Conservation (phyloP, 2,113 vertebrate species). For the Laticauda colubrina region DNA sequence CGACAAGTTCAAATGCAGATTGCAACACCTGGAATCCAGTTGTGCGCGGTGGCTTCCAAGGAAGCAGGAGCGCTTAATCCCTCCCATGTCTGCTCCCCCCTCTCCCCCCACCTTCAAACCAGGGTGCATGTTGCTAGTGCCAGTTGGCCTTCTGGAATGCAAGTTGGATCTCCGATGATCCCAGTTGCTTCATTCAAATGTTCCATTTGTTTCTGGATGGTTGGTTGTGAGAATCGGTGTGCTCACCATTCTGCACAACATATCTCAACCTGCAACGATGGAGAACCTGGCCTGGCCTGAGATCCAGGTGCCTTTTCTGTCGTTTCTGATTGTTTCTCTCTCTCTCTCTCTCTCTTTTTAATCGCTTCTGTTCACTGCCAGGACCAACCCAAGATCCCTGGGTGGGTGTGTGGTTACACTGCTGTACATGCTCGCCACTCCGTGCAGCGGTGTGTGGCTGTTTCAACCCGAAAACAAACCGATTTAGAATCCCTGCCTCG, state of each 20-base stretch:
- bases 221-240: constrained; percentile 74
- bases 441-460: constrained; percentile 67
- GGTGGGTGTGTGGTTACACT: not conserved
- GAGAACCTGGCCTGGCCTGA: constrained; percentile 66
- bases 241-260: constrained; percentile 65
- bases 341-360: constrained; percentile 56
- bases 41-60: not conserved
- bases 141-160: constrained; percentile 57
- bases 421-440: constrained; percentile 66
- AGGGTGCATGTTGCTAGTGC: constrained; percentile 43
- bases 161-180: constrained; percentile 63
- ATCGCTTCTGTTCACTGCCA: constrained; percentile 82
- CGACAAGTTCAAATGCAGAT: constrained; percentile 26
- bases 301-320: constrained; percentile 84
- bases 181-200: constrained; percentile 66
- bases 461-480: constrained; percentile 42
- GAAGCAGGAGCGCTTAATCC: not conserved
- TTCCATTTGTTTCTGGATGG: constrained; percentile 57
- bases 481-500: not conserved
- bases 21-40: not conserved
- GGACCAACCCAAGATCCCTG: constrained; percentile 69
- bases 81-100: constrained; percentile 10
- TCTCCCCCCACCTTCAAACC: not conserved
- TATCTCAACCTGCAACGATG: constrained; percentile 61
- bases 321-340: constrained; percentile 9